Evolutionary conservation across 2,797 vertebrate genomes (phyloP).

Genomic region (Propithecus perrieri): DNA sequence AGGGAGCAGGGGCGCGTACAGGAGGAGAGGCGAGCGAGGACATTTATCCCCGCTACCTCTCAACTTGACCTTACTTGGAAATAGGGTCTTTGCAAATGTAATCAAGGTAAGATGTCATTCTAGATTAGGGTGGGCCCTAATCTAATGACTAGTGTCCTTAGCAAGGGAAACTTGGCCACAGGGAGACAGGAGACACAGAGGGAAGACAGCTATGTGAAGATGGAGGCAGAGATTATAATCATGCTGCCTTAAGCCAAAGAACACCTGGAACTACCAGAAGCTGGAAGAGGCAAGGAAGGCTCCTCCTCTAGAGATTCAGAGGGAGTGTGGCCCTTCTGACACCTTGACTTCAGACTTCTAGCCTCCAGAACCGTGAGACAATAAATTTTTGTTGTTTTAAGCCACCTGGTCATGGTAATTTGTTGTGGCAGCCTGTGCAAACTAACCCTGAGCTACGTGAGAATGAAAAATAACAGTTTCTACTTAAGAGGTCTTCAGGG

Average conservation of each 20-base stretch:
- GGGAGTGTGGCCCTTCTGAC: not conserved
- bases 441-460: not conserved
- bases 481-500: not conserved
- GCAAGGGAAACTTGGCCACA: not conserved
- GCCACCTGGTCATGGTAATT: not conserved
- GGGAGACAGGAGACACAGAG: not conserved
- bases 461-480: not conserved
- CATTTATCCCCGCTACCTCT: too few species aligned
- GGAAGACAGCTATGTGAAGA: not conserved
- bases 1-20: not conserved
- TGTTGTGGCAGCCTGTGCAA: not conserved
- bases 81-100: not conserved
- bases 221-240: not conserved
- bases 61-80: not conserved
- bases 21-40: not conserved
- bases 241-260: not conserved
- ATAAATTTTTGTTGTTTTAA: not conserved
- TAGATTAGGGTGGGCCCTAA: not conserved
- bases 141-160: not conserved
- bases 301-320: not conserved
- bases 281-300: not conserved
- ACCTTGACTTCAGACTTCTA: not conserved
- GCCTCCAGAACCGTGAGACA: not conserved
- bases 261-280: not conserved
- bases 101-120: not conserved